These are phyloP conservation scores for Hybognathus amarus DNA, from an alignment of 2,797 vertebrate species.

Conservation along the genomic window DNA sequence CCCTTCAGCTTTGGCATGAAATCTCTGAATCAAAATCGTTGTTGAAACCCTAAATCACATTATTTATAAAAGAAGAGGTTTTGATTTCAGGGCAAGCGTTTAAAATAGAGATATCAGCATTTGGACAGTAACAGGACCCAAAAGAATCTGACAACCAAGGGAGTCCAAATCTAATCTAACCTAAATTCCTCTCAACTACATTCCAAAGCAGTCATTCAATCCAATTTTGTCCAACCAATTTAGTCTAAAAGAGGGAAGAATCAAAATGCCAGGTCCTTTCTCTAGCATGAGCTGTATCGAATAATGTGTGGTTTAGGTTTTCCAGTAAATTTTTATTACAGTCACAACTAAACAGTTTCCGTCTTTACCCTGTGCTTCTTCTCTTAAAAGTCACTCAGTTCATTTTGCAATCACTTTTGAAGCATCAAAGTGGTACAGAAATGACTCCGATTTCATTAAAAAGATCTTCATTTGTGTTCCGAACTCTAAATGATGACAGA, in stretches of 20 bases:
- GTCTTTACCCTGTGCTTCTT: conserved; percentile 30
- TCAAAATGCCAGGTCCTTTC: conserved; percentile 18
- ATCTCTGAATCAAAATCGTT: conserved; percentile 33
- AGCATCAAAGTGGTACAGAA: not conserved
- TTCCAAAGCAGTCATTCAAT: conserved; percentile 61
- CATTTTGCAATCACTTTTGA: not conserved
- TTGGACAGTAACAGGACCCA: conserved; percentile 55
- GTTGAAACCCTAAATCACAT: conserved; percentile 45
- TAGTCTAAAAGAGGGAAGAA: conserved; percentile 26
- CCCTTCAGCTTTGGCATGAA: conserved; percentile 47
- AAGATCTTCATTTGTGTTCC: not conserved
- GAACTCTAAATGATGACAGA: not conserved
- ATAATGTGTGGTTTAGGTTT: conserved; percentile 42
- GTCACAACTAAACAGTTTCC: conserved; percentile 32
- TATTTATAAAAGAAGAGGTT: conserved; percentile 44
- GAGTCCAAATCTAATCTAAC: conserved; percentile 61
- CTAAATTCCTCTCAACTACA: conserved; percentile 62
- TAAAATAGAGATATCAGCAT: conserved; percentile 55
- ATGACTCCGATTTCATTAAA: not conserved
- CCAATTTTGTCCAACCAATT: conserved; percentile 35
- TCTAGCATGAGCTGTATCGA: conserved; percentile 15
- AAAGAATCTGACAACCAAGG: conserved; percentile 58
- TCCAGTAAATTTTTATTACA: conserved; percentile 18
- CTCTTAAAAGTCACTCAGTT: conserved; percentile 10
- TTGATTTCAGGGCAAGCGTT: conserved; percentile 53